A percentile compares a stretch with the other conserved stretches of the same genome.
Conservation (phyloP, 2,888 invertebrate genomes). For the Sycophila texana region DNA sequence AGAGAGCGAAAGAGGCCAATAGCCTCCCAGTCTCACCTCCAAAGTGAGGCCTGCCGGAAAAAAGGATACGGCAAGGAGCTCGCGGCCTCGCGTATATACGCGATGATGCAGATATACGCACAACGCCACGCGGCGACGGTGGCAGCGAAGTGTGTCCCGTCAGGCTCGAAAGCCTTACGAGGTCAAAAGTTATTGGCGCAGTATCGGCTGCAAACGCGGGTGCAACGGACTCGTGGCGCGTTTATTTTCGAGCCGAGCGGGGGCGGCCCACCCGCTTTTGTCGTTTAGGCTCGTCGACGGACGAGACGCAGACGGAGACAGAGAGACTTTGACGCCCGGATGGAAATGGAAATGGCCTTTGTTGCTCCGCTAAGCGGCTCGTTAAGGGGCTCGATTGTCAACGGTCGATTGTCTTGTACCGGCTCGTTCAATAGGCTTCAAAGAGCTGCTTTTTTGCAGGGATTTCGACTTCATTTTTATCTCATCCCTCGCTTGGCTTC, state of each 20-base stretch:
- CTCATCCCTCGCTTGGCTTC: too few species aligned
- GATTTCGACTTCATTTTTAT: too few species aligned
- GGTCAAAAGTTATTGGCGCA: slow-evolving; percentile 53
- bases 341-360: slow-evolving; percentile 1
- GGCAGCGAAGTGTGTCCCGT: slow-evolving; percentile 5
- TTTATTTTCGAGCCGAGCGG: slow-evolving; percentile 36
- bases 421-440: too few species aligned
- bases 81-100: neutral
- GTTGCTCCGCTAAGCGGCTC: slow-evolving; percentile 7
- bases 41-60: neutral
- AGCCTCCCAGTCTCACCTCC: slow-evolving; percentile 24
- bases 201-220: slow-evolving; percentile 36
- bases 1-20: neutral
- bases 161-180: slow-evolving; percentile 54
- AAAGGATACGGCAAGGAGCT: neutral
- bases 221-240: slow-evolving; percentile 33
- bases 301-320: neutral
- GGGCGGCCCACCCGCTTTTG: neutral
- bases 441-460: too few species aligned
- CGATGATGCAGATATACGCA: neutral
- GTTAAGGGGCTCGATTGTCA: slow-evolving; percentile 11
- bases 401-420: too few species aligned
- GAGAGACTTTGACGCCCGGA: slow-evolving; percentile 25
- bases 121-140: neutral
- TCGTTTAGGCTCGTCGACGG: neutral